phyloP scores from a whole-genome alignment of 2,113 vertebrate species.

The Zeus faber region DNA sequence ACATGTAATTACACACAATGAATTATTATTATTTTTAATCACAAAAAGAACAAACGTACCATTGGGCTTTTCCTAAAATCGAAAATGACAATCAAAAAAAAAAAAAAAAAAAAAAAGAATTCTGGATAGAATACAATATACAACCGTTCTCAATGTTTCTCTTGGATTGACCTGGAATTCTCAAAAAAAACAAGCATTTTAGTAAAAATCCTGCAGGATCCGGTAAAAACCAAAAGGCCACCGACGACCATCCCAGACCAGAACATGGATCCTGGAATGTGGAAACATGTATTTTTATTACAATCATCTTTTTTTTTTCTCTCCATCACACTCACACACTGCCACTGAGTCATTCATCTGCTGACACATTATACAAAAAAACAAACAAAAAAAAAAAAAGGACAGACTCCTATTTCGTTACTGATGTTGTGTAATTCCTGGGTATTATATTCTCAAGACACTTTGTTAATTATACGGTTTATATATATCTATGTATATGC shows the following conservation, averaged over 20 bases:
- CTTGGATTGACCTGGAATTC: no score
- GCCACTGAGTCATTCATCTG: constrained; percentile 46
- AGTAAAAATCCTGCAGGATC: no score
- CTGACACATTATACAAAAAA: constrained; percentile 47
- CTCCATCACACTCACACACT: constrained; percentile 34
- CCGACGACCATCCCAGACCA: constrained; percentile 61
- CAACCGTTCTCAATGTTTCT: constrained; percentile 28
- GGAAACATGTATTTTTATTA: constrained; percentile 43
- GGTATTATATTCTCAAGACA: constrained; percentile 77
- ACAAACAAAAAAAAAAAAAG: constrained; percentile 49
- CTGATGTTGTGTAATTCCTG: constrained; percentile 72
- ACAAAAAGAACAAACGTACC: no score
- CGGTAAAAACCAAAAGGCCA: constrained; percentile 60
- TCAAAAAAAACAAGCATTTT: no score
- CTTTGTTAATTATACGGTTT: constrained; percentile 77
- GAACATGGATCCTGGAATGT: constrained; percentile 69
- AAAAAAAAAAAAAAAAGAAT: constrained; percentile 30
- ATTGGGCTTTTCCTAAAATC: constrained; percentile 59
- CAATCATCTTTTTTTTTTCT: constrained; percentile 67
- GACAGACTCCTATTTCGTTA: constrained; percentile 72
- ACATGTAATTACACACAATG: constrained; percentile 55
- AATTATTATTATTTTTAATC: no score
- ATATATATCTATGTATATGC: constrained; percentile 65
- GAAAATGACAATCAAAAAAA: constrained; percentile 59
- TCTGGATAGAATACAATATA: constrained; percentile 41